Evolutionary conservation across 2,113 vertebrate genomes (phyloP).

Genomic region (Cricetomys ansorgei): DNA sequence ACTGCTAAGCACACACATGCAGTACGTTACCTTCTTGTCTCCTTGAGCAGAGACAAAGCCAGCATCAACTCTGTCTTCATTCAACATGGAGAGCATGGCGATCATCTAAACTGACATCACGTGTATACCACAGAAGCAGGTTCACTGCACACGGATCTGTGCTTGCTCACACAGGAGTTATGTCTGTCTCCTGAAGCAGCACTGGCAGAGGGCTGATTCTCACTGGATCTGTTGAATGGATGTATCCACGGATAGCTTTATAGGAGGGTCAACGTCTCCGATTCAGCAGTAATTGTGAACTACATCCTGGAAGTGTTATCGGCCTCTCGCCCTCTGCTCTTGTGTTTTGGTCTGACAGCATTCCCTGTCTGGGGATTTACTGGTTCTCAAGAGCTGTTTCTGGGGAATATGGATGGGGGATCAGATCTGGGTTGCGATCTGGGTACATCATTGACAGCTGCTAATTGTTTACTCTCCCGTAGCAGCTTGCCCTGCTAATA

Average conservation of each 20-base stretch:
- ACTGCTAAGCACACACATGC: background rate
- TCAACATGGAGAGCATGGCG: background rate
- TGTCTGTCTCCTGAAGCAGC: background rate
- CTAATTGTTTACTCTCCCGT: background rate
- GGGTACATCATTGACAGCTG: background rate
- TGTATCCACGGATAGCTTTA: background rate
- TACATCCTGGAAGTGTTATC: background rate
- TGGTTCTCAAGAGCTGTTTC: background rate
- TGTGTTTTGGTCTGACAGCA: background rate
- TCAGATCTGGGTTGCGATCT: background rate
- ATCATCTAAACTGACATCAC: background rate
- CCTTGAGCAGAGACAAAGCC: background rate
- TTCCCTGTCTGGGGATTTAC: background rate
- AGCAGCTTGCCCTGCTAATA: background rate
- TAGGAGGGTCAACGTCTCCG: background rate
- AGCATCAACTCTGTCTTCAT: background rate
- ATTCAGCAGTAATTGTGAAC: background rate
- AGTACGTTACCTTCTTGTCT: background rate
- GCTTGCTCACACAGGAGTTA: background rate
- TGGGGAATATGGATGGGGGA: background rate
- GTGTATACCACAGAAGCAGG: background rate
- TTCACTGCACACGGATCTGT: no score
- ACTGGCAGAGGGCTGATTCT: background rate
- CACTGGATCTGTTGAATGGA: background rate
- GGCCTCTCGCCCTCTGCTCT: fast-evolving